Conservation (phyloP, 2,888 invertebrate species). For the Athrips mouffetella region DNA sequence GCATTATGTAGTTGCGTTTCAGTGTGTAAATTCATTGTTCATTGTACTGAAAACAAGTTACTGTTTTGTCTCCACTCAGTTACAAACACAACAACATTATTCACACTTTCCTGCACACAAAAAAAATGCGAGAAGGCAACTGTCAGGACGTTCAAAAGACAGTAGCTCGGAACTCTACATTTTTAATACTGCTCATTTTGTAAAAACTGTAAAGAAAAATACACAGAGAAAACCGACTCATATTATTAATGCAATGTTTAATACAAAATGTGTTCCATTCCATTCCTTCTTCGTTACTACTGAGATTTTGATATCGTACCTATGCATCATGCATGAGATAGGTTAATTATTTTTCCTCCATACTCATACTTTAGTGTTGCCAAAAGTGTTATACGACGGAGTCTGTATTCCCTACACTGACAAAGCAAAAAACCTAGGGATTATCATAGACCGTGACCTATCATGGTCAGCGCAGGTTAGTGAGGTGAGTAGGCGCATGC, state of each 20-base stretch:
- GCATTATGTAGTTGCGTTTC: background rate
- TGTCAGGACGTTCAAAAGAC: background rate
- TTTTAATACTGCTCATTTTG: slow-evolving; percentile 2
- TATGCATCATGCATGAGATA: no score
- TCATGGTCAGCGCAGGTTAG: no score
- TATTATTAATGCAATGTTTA: slow-evolving; percentile 7
- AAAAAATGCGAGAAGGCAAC: background rate
- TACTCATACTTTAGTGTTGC: no score
- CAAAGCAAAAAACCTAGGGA: no score
- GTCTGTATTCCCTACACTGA: no score
- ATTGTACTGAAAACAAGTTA: background rate
- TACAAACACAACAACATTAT: background rate
- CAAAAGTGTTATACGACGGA: no score
- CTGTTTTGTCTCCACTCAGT: background rate
- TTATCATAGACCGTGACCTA: no score
- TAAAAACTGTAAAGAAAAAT: background rate
- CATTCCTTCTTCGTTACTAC: background rate
- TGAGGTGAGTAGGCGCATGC: no score
- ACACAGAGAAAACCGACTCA: background rate
- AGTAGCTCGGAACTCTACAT: background rate
- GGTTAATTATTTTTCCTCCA: slow-evolving; percentile 3
- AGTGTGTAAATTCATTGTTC: background rate
- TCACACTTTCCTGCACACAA: background rate
- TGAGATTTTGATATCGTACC: slow-evolving; percentile 2
- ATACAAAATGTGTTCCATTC: background rate